phyloP scores from a whole-genome alignment of 2,797 vertebrate species.

The Rhinatrema bivittatum region DNA sequence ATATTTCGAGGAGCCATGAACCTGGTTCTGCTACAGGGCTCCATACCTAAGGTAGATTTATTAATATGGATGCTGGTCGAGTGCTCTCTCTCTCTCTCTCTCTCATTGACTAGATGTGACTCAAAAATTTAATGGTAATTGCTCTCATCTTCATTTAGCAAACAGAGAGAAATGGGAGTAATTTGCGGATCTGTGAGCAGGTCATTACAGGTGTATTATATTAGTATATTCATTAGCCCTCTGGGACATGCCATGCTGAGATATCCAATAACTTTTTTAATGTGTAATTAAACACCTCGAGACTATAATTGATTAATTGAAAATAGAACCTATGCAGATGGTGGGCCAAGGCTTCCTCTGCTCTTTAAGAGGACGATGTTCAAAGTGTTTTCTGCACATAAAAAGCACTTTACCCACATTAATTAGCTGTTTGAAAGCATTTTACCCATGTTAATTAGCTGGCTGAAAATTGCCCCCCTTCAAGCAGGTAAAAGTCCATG shows the following conservation, averaged over 20 bases:
- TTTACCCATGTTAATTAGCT: too few relatives aligned
- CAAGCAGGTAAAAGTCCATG: too few relatives aligned
- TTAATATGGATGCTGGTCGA: too few relatives aligned
- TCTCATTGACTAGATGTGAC: slow-evolving; percentile 48
- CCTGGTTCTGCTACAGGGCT: too few relatives aligned
- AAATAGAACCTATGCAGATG: slow-evolving; percentile 64
- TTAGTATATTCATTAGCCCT: slow-evolving; percentile 59
- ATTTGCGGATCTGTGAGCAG: slow-evolving; percentile 44
- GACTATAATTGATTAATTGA: slow-evolving; percentile 73
- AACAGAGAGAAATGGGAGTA: slow-evolving; percentile 9
- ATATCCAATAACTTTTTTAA: slow-evolving; percentile 65
- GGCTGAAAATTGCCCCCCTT: too few relatives aligned
- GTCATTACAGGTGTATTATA: slow-evolving; percentile 67
- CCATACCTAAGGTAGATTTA: too few relatives aligned
- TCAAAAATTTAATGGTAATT: slow-evolving; percentile 59
- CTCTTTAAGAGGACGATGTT: slow-evolving; percentile 63
- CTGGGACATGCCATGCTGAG: slow-evolving; percentile 52
- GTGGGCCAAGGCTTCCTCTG: slow-evolving; percentile 55
- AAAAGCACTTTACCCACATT: too few relatives aligned
- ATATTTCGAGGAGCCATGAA: too few relatives aligned
- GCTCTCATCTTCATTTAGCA: slow-evolving; percentile 57
- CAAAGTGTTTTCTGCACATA: too few relatives aligned
- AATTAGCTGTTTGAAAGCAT: too few relatives aligned
- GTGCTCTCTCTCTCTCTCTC: too few relatives aligned
- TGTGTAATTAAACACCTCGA: slow-evolving; percentile 66